A percentile compares a stretch with the other conserved stretches of the same genome.
Evolutionary conservation across 2,113 vertebrate species (phyloP).

Genomic region (Lophius piscatorius): DNA sequence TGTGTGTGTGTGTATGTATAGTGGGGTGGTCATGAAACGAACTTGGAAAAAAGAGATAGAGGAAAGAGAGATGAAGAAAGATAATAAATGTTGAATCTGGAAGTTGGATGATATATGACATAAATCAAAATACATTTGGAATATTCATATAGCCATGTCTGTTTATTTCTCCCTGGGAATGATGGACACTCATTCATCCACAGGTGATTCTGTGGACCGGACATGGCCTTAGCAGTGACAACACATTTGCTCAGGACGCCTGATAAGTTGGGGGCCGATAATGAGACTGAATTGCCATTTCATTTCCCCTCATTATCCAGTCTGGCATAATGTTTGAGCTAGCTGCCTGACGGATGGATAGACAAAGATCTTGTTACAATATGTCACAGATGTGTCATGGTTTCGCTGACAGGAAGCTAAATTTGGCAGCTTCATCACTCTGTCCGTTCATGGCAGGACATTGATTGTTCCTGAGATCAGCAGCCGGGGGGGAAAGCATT

Average conservation of each 20-base stretch:
- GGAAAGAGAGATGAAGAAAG: no score
- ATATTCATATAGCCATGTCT: no score
- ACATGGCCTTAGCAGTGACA: neutral
- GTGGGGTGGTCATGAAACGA: no score
- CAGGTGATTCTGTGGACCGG: no score
- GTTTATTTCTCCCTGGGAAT: no score
- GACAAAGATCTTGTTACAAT: neutral
- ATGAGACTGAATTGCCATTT: neutral
- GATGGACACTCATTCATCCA: no score
- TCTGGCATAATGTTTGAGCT: neutral
- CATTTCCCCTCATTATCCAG: neutral
- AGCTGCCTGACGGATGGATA: neutral
- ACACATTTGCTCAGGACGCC: neutral
- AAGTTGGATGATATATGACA: no score
- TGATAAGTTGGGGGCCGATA: neutral
- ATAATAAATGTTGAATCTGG: no score
- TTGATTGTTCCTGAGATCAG: neutral
- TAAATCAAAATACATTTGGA: no score
- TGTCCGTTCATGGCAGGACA: neutral
- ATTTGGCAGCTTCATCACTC: slow-evolving; percentile 1
- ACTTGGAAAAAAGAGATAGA: no score
- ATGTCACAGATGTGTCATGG: neutral
- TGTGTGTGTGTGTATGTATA: no score
- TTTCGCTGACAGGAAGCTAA: neutral
- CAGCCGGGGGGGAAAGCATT: neutral